Conservation (phyloP, 2,113 vertebrate species). For the Cynoglossus semilaevis region DNA sequence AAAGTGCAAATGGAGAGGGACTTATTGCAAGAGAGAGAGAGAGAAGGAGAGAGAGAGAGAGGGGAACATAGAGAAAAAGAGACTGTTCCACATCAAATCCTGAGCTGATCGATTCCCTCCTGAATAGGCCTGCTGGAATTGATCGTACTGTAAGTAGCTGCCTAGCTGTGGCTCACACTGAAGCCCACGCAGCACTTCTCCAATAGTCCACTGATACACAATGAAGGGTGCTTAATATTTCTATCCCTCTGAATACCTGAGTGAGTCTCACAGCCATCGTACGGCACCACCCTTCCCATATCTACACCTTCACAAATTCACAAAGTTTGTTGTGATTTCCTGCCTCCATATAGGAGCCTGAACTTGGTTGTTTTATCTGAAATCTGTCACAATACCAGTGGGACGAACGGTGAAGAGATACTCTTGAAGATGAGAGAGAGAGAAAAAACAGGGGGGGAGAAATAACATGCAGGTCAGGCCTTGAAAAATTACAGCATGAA, state of each 20-base stretch:
- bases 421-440: conserved; percentile 17
- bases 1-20: conserved; percentile 43
- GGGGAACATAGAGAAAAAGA: conserved; percentile 53
- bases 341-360: conserved; percentile 10
- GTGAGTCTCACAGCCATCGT: too few relatives aligned
- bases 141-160: conserved; percentile 71
- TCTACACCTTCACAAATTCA: conserved; percentile 8
- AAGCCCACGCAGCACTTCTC: conserved; percentile 46
- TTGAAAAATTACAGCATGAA: conserved; percentile 57
- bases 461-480: conserved; percentile 54
- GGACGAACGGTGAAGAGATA: conserved; percentile 31
- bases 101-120: conserved; percentile 70
- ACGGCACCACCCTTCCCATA: background rate
- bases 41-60: conserved; percentile 5
- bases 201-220: conserved; percentile 36
- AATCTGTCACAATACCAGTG: conserved; percentile 16
- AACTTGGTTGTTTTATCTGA: conserved; percentile 30
- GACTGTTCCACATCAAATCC: conserved; percentile 61
- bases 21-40: conserved; percentile 4
- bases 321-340: conserved; percentile 39
- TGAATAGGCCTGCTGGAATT: conserved; percentile 68
- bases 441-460: background rate
- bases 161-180: conserved; percentile 53
- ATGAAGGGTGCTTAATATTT: background rate
- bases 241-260: too few relatives aligned